Conservation (phyloP, 2,797 vertebrate species). For the Nyctalus aviator region DNA sequence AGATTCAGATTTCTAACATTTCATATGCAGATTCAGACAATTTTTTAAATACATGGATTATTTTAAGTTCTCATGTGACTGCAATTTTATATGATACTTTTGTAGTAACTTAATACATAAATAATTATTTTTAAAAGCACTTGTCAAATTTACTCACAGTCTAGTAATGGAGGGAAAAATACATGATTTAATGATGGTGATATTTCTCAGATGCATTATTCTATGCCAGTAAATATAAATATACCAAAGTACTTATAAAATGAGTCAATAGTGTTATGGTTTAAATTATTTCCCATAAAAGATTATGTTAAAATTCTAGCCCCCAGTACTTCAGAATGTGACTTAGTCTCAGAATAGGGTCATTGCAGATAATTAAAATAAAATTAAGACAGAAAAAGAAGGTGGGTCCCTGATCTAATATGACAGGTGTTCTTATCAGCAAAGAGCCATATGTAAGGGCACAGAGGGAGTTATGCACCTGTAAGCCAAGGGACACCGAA, state of each 20-base stretch:
- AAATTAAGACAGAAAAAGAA: not conserved
- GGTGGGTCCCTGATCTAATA: not conserved
- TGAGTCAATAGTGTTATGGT: not conserved
- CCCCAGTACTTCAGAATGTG: not conserved
- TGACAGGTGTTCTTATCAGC: not conserved
- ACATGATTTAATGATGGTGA: not conserved
- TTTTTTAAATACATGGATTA: not conserved
- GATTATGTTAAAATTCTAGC: not conserved
- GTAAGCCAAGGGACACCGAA: not conserved
- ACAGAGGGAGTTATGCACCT: not conserved
- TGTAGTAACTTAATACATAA: not conserved
- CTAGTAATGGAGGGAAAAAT: not conserved
- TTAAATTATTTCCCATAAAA: not conserved
- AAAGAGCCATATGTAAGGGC: not conserved
- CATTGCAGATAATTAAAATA: not conserved
- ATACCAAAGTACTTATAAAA: not conserved
- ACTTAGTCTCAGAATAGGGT: not conserved
- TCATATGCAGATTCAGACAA: not conserved
- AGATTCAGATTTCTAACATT: no score
- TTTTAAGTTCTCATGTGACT: not conserved
- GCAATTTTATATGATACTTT: not conserved
- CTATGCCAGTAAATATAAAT: not conserved
- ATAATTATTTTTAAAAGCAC: constrained; percentile 38
- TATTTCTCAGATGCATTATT: constrained; percentile 4
- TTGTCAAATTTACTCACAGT: not conserved